phyloP scores from a whole-genome alignment of 1,140 invertebrate genomes.

The Prorops nasuta region DNA sequence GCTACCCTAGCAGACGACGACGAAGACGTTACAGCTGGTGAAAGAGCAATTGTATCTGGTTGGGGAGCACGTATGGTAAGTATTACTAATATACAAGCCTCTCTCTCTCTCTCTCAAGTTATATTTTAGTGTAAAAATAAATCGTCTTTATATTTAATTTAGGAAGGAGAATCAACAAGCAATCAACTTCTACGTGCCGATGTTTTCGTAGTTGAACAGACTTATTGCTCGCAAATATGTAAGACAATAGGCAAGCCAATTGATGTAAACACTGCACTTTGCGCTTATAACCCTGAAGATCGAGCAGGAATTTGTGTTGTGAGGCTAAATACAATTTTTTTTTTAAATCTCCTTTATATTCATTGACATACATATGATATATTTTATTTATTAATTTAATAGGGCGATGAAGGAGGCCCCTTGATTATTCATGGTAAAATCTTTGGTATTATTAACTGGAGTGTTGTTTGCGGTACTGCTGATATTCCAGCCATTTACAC shows the following conservation, averaged over 20 bases:
- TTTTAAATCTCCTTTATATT: neutral
- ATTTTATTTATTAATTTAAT: constrained; percentile 1
- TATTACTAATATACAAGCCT: too few relatives aligned
- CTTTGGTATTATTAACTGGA: constrained; percentile 49
- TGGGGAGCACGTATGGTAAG: too few relatives aligned
- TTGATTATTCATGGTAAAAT: constrained; percentile 42
- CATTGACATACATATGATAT: neutral
- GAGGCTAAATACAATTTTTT: neutral
- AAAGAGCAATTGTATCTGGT: constrained; percentile 23
- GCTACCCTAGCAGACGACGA: constrained; percentile 12
- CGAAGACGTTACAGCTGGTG: constrained; percentile 1
- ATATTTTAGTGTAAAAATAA: too few relatives aligned
- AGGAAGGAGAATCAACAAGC: neutral
- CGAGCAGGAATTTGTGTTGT: constrained; percentile 6
- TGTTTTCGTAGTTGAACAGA: neutral
- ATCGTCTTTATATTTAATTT: too few relatives aligned
- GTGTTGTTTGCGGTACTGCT: constrained; percentile 40
- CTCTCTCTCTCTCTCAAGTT: too few relatives aligned
- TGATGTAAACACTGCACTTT: constrained; percentile 7
- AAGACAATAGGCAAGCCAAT: neutral
- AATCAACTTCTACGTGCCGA: constrained; percentile 1
- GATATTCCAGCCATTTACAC: constrained; percentile 43
- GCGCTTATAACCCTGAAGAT: neutral
- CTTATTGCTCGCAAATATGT: constrained; percentile 1
- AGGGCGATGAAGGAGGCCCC: constrained; percentile 59